Evolutionary conservation across 2,113 vertebrate species (phyloP).

Genomic region (Rhinogobius similis): DNA sequence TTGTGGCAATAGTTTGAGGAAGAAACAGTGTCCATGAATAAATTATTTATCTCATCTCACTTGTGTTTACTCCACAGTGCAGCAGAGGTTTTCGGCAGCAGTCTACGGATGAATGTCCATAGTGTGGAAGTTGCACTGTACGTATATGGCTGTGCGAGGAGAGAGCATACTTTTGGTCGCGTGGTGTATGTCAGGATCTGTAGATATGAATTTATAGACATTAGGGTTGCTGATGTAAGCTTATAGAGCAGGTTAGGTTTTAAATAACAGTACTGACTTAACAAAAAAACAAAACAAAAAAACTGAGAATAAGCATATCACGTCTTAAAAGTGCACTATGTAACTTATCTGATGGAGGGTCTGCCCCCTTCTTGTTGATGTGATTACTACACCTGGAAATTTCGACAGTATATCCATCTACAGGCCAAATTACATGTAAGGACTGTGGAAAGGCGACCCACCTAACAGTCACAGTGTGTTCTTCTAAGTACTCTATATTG

Average conservation of each 20-base stretch:
- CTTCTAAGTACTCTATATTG: no score
- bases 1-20: conserved; percentile 10
- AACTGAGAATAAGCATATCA: background rate
- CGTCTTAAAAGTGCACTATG: no score
- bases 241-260: no score
- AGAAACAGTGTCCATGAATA: conserved; percentile 8
- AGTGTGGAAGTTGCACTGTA: background rate
- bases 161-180: background rate
- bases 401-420: background rate
- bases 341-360: no score
- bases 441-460: background rate
- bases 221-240: no score
- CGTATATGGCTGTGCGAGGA: background rate
- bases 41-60: background rate
- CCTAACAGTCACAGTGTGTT: background rate
- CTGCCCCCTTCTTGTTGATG: no score
- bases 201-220: background rate
- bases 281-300: no score
- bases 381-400: background rate
- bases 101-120: background rate
- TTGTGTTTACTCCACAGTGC: background rate
- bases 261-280: no score
- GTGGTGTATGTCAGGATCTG: background rate
- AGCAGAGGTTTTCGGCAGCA: background rate
- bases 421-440: background rate